Conservation (phyloP, 2,797 vertebrate genomes). For the Cephalopachus bancanus region DNA sequence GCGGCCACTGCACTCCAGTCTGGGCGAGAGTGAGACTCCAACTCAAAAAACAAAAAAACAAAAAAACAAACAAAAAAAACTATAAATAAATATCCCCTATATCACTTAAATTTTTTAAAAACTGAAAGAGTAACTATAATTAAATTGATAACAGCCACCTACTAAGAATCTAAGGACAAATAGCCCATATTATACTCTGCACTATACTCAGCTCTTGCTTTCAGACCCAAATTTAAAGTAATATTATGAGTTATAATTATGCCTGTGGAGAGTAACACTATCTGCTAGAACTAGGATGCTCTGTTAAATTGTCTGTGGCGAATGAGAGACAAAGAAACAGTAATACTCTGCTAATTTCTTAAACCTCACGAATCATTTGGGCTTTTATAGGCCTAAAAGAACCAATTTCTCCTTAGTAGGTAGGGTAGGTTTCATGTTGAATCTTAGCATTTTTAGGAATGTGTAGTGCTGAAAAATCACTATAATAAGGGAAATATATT, state of each 20-base stretch:
- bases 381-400: background rate
- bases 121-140: background rate
- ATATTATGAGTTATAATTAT: constrained; percentile 15
- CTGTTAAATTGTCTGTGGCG: background rate
- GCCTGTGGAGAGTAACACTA: constrained; percentile 49
- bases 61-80: too few relatives aligned
- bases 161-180: constrained; percentile 12
- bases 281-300: background rate
- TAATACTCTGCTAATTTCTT: constrained; percentile 37
- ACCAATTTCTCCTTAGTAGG: constrained; percentile 49
- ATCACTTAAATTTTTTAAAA: background rate
- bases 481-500: constrained; percentile 41
- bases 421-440: background rate
- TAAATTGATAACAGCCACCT: constrained; percentile 21
- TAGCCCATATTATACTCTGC: background rate
- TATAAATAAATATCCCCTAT: background rate
- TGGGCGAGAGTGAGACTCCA: too few relatives aligned
- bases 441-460: constrained; percentile 52
- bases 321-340: background rate
- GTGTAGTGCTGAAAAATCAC: constrained; percentile 57
- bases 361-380: constrained; percentile 51
- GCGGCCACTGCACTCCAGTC: too few relatives aligned
- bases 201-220: background rate
- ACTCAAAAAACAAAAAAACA: too few relatives aligned
- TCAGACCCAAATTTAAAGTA: constrained; percentile 23